Evolutionary conservation across 2,113 vertebrate species (phyloP).

Genomic region (Psophia crepitans): DNA sequence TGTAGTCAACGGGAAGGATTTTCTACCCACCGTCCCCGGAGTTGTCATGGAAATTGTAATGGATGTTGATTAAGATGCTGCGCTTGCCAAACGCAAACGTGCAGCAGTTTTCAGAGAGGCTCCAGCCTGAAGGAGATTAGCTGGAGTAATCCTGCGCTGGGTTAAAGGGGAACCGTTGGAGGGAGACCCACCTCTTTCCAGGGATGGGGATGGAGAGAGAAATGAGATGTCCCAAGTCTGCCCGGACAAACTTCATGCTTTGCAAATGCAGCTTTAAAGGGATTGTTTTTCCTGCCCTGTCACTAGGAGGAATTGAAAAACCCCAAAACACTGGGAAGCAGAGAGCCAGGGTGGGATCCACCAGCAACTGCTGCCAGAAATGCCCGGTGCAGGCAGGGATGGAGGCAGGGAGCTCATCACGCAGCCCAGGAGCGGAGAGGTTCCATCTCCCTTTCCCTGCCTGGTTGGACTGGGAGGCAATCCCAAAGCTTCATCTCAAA

Average conservation of each 20-base stretch:
- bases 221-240: rapidly evolving
- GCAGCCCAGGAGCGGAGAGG: not conserved
- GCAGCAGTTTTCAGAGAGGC: not conserved
- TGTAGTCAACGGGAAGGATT: not conserved
- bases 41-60: slow-evolving; percentile 38
- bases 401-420: not conserved
- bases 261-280: not conserved
- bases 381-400: not conserved
- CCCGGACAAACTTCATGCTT: not conserved
- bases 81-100: not conserved
- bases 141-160: not conserved
- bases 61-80: not conserved
- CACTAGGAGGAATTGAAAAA: not conserved
- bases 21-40: not conserved
- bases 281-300: not conserved
- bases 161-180: not conserved
- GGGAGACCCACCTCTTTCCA: not conserved
- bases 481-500: not conserved
- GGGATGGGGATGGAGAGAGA: not conserved
- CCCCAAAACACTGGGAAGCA: rapidly evolving
- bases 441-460: not conserved
- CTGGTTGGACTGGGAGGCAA: rapidly evolving
- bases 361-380: not conserved
- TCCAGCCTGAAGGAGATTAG: not conserved
- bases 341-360: not conserved